A percentile compares a stretch with the other conserved stretches of the same genome.
These are phyloP conservation scores for Cancer borealis DNA, from an alignment of 2,888 invertebrate genomes.

Conservation along the genomic window DNA sequence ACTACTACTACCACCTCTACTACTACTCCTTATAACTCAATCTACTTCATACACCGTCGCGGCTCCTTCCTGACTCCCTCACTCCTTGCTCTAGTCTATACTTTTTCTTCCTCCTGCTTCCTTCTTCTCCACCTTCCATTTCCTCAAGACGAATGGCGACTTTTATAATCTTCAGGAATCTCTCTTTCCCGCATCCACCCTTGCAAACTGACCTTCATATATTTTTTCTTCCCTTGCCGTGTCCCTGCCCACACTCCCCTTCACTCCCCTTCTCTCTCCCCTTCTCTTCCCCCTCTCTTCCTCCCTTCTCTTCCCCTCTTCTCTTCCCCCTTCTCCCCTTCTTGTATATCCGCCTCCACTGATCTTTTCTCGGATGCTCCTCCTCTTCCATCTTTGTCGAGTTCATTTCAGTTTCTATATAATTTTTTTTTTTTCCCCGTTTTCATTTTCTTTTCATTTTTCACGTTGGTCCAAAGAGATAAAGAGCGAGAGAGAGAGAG, in stretches of 20 bases:
- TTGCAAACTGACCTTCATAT: neutral
- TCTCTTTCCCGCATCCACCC: neutral
- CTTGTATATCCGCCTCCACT: neutral
- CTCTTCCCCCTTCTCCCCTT: too few relatives aligned
- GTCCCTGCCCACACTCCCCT: neutral
- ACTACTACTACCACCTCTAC: neutral
- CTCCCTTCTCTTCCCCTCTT: too few relatives aligned
- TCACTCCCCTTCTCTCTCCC: neutral
- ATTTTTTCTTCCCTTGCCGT: neutral
- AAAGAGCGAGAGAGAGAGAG: neutral
- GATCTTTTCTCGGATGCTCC: constrained; percentile 10
- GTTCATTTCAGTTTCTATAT: neutral
- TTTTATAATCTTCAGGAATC: constrained; percentile 32
- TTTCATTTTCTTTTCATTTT: neutral
- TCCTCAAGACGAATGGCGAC: constrained; percentile 37
- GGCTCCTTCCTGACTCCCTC: neutral
- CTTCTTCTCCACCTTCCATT: neutral
- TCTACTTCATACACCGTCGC: neutral
- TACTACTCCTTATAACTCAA: neutral
- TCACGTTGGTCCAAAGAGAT: neutral
- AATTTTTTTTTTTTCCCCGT: too few relatives aligned
- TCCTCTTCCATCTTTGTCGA: neutral
- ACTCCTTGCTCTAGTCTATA: neutral
- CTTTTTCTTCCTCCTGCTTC: neutral
- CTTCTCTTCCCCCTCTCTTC: too few relatives aligned